Evolutionary conservation across 2,888 invertebrate species (phyloP).

Genomic region (Crematogaster levior): DNA sequence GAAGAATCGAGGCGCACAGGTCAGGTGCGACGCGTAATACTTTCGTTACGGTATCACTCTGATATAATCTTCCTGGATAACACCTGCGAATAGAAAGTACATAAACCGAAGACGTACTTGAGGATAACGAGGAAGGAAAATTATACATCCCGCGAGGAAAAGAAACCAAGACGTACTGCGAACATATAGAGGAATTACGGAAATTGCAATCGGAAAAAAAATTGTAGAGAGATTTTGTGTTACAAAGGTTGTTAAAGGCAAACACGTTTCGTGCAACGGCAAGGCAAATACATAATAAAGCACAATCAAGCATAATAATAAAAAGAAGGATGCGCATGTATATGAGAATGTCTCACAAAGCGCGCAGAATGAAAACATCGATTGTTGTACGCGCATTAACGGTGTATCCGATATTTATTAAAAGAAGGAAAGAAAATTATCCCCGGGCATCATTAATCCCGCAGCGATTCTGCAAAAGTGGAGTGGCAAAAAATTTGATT

Average conservation of each 20-base stretch:
- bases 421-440: not conserved
- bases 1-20: conserved; percentile 34
- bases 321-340: not conserved
- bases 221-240: not conserved
- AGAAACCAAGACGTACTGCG: not conserved
- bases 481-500: not conserved
- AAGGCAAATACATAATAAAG: not conserved
- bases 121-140: not conserved
- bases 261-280: not conserved
- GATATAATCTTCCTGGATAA: conserved; percentile 34
- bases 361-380: not conserved
- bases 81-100: conserved; percentile 17
- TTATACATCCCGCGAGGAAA: not conserved
- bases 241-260: not conserved
- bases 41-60: not conserved
- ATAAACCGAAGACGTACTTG: not conserved
- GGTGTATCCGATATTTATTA: not conserved
- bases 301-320: not conserved
- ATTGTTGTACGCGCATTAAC: not conserved
- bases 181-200: not conserved
- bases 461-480: not conserved
- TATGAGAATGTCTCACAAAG: not conserved
- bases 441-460: conserved; percentile 13
- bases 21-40: conserved; percentile 2
- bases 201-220: not conserved